These are phyloP conservation scores for Ganaspis sp. DNA, from an alignment of 1,140 invertebrate species.

Conservation along the genomic window DNA sequence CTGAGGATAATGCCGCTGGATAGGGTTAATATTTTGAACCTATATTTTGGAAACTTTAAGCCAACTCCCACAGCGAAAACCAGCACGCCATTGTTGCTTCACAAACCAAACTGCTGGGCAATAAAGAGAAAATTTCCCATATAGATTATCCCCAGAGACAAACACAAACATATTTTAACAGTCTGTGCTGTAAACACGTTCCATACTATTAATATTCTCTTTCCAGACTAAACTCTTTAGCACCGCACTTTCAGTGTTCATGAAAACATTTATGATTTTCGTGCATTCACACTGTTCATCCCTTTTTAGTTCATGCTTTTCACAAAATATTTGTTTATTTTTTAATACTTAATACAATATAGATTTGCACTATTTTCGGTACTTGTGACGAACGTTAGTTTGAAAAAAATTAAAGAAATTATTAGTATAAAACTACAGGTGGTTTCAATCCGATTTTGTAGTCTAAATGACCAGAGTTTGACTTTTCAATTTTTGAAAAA, in stretches of 20 bases:
- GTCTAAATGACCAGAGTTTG: too few species aligned
- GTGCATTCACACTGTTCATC: neutral
- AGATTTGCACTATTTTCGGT: too few species aligned
- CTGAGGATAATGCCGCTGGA: constrained; percentile 27
- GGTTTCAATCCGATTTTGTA: too few species aligned
- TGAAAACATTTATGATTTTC: neutral
- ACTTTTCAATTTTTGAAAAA: too few species aligned
- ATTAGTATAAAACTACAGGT: too few species aligned
- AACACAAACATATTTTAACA: constrained; percentile 14
- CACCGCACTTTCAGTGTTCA: neutral
- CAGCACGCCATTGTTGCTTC: neutral
- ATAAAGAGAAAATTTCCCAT: constrained; percentile 11
- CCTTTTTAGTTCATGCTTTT: too few species aligned
- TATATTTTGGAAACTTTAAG: neutral
- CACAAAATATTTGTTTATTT: too few species aligned
- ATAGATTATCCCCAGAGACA: constrained; percentile 15
- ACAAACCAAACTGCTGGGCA: neutral
- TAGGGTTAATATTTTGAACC: constrained; percentile 17
- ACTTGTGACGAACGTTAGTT: too few species aligned
- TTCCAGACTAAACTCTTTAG: too few species aligned
- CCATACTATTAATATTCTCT: constrained; percentile 16
- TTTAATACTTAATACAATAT: too few species aligned
- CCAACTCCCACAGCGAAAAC: neutral
- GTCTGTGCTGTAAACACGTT: constrained; percentile 2
- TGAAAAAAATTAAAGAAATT: too few species aligned